Evolutionary conservation across 1,140 invertebrate species (phyloP), one percentile per base, ranked within the genome.

Genomic region (Chrysopa pallens): DNA sequence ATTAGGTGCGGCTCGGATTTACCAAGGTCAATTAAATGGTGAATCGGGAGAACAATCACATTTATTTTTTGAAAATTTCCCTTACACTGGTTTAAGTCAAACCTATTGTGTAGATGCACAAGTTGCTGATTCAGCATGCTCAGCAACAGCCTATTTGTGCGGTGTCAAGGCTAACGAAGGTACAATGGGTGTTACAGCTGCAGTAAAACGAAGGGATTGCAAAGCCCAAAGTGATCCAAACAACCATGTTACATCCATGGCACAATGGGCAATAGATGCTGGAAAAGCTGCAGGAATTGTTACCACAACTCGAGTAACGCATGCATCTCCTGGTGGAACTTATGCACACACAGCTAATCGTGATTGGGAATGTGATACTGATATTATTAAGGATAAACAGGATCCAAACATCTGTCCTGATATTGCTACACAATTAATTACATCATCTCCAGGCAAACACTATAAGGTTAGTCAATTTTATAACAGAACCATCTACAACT

Each of bases 81-180:
- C 83, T 4, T 64, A 76, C 41, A 66, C 70, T 3, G 83, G 74
- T 11, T 58, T 88, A 3, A 70, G 77, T 0, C 55, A 86, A 80
- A 90, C 86, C 0, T 91, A 90, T 58, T 85, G 78, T 54, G 69
- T 84, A 11, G 77, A 90, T 58, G 70, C 69, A 17, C 83, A 87
- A 67, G 76, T 80, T 0, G 71, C 87, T 0, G 88, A 92, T 44
- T 70, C 66, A 0, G 65, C 66, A 2, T 70, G 68, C 45, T 67
- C 67, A 1, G 82, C 79, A 0, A 91, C 86, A 0, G 83, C 87
- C 0, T 85, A 84, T 50, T 63, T 91, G n/a, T 69, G 71, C 7
- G 89, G 89, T 4, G 76, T 90, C 1, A 93, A 93, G 60, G 75
- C 74, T 1, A 87, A 88, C 53, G 73, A 72, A 37, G 80, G 73